Percentiles rank a stretch among this genome's conserved stretches.
Conservation (phyloP, 1,140 invertebrate species). For the Gonatopus flavifemur region DNA sequence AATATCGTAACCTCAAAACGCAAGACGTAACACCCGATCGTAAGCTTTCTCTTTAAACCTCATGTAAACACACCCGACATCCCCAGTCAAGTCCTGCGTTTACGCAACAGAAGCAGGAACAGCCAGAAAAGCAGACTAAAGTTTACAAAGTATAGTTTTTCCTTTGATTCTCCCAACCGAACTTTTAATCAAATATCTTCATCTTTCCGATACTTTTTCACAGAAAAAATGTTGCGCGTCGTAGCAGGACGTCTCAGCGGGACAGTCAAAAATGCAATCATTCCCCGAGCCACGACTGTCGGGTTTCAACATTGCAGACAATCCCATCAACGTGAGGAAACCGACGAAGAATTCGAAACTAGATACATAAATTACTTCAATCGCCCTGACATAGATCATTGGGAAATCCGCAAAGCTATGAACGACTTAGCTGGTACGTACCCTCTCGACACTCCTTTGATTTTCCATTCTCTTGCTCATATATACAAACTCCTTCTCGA, state of each 20-base stretch:
- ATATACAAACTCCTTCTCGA: neutral
- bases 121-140: no score
- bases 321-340: slow-evolving; percentile 49
- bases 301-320: slow-evolving; percentile 34
- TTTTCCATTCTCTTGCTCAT: neutral
- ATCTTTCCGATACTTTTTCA: no score
- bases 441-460: neutral
- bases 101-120: no score
- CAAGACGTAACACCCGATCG: no score
- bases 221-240: slow-evolving; percentile 56
- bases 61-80: no score
- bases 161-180: no score
- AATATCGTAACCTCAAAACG: no score
- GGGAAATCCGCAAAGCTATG: slow-evolving; percentile 91
- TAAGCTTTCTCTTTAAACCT: no score
- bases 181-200: no score
- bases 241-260: slow-evolving; percentile 49
- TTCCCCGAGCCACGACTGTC: slow-evolving; percentile 28
- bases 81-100: no score
- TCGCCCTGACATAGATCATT: slow-evolving; percentile 89
- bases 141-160: no score
- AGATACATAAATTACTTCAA: slow-evolving; percentile 87
- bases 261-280: slow-evolving; percentile 42
- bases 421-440: slow-evolving; percentile 66
- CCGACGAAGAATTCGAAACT: slow-evolving; percentile 73